phyloP scores from a whole-genome alignment of 2,113 vertebrate genomes.

The Pelusios castaneus region DNA sequence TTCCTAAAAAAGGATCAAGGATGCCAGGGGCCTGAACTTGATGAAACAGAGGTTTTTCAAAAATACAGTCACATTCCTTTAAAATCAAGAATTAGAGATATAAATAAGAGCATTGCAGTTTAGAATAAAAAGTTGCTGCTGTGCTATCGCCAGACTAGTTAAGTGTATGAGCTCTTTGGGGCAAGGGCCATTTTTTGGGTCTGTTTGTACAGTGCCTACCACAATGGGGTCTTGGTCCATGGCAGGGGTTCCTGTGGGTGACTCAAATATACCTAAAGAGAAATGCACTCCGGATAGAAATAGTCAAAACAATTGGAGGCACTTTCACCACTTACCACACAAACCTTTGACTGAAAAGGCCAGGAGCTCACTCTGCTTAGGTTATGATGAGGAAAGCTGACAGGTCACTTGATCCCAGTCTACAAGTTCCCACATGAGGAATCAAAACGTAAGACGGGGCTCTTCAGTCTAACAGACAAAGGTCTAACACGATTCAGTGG shows the following conservation, averaged over 20 bases:
- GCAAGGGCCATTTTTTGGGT: background rate
- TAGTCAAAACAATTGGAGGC: background rate
- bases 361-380: accelerated
- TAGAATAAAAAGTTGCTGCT: too few species aligned
- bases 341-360: too few species aligned
- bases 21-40: background rate
- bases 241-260: too few species aligned
- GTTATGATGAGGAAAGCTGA: background rate
- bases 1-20: background rate
- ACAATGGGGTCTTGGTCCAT: too few species aligned
- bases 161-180: background rate
- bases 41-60: background rate
- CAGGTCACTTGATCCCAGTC: background rate
- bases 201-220: background rate
- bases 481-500: background rate
- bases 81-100: background rate
- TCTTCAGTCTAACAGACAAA: background rate
- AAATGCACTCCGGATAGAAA: background rate
- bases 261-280: background rate
- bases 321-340: background rate
- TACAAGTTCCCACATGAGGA: background rate
- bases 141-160: background rate
- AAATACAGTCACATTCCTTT: background rate
- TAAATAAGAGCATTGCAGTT: too few species aligned
- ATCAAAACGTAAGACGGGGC: background rate